phyloP scores from a whole-genome alignment of 2,113 vertebrate species.

The Calypte anna region DNA sequence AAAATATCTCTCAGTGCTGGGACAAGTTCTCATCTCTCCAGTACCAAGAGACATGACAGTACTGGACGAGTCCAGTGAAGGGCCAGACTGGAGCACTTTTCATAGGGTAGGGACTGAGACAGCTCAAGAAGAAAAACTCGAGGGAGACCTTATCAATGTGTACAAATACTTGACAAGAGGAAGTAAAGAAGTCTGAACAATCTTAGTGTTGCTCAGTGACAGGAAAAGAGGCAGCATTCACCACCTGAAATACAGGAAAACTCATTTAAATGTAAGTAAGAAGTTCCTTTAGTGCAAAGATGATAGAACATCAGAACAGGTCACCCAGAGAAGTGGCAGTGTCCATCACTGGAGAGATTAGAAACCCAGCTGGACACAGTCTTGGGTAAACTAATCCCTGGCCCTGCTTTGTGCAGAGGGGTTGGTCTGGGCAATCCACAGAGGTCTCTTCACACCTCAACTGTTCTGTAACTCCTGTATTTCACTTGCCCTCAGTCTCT shows the following conservation, averaged over 20 bases:
- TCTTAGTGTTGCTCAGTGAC: background rate
- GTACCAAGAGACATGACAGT: background rate
- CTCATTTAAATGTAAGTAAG: background rate
- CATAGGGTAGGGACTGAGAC: background rate
- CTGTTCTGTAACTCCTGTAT: background rate
- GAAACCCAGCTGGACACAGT: background rate
- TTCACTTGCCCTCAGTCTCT: background rate
- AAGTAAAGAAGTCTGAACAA: background rate
- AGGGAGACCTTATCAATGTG: background rate
- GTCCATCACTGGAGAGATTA: background rate
- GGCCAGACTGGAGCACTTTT: background rate
- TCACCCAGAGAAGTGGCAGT: background rate
- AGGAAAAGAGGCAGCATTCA: background rate
- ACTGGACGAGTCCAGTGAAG: background rate
- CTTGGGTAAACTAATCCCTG: background rate
- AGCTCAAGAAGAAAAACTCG: background rate
- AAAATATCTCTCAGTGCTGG: background rate
- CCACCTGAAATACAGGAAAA: background rate
- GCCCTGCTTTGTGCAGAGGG: background rate
- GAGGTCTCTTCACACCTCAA: background rate
- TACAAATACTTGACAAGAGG: background rate
- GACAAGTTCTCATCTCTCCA: background rate
- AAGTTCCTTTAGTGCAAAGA: background rate
- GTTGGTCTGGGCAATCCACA: background rate
- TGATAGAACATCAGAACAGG: background rate